A percentile compares a stretch with the other conserved stretches of the same genome.
Conservation (phyloP, 2,113 vertebrate genomes). For the Ploceus nigricollis region DNA sequence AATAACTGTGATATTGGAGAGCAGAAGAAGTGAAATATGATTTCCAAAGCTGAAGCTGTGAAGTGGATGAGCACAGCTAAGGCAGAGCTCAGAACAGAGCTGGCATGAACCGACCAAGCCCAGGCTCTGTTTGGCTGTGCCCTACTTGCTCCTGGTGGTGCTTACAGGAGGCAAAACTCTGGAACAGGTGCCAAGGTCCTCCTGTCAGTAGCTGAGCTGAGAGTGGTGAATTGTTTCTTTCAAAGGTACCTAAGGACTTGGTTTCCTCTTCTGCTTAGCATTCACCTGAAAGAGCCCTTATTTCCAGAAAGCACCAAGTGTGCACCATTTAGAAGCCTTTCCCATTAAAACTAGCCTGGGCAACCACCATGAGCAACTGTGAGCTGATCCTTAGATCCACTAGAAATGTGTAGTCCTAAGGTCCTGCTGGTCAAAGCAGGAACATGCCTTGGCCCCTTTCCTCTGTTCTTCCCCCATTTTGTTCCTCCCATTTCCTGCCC, state of each 20-base stretch:
- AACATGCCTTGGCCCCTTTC: background rate
- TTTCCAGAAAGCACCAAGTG: background rate
- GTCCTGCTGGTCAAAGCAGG: background rate
- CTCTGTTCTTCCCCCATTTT: background rate
- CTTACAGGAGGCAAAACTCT: background rate
- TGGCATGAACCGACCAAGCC: rapidly evolving
- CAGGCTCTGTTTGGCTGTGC: background rate
- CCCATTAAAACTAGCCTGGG: background rate
- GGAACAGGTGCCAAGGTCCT: background rate
- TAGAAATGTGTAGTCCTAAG: background rate
- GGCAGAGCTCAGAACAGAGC: background rate
- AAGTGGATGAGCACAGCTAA: background rate
- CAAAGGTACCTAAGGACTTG: background rate
- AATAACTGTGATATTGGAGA: background rate
- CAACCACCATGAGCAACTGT: background rate
- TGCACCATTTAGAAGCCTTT: background rate
- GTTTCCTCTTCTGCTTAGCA: background rate
- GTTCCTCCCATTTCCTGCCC: background rate
- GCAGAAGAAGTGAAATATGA: background rate
- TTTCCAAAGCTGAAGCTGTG: background rate
- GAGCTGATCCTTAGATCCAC: background rate
- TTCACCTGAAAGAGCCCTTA: background rate
- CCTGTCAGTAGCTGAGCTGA: background rate
- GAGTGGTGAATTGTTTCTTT: background rate
- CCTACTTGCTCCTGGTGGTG: rapidly evolving